Evolutionary conservation across 2,113 vertebrate genomes (phyloP).

Genomic region (Hiodon alosoides): DNA sequence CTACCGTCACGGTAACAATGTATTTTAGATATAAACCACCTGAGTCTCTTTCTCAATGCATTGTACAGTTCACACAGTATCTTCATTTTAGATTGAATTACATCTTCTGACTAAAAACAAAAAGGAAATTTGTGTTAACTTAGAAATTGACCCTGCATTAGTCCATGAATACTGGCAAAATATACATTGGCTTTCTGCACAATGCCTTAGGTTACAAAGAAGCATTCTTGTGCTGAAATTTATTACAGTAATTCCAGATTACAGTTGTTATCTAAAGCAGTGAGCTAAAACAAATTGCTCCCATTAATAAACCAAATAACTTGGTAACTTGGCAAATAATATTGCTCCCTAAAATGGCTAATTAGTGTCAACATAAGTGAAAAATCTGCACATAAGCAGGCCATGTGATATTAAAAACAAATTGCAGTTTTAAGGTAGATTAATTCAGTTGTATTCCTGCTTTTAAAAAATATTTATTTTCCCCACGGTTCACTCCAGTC

Average conservation of each 20-base stretch:
- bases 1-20: background rate
- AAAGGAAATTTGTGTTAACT: background rate
- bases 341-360: constrained; percentile 20
- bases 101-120: background rate
- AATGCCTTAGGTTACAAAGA: constrained; percentile 1
- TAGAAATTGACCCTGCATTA: background rate
- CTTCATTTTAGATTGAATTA: background rate
- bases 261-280: constrained; percentile 23
- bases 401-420: constrained; percentile 5
- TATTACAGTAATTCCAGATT: constrained; percentile 22
- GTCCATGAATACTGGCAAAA: constrained; percentile 6
- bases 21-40: background rate
- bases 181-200: constrained; percentile 6
- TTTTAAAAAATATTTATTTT: background rate
- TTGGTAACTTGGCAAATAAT: background rate
- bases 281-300: constrained; percentile 8
- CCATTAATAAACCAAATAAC: constrained; percentile 2
- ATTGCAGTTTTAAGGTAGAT: background rate
- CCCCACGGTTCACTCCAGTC: constrained; percentile 5
- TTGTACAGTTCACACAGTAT: background rate
- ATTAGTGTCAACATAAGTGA: constrained; percentile 20
- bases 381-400: constrained; percentile 17
- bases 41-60: background rate
- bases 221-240: constrained; percentile 10
- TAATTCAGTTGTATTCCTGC: background rate